These are phyloP conservation scores for Chironomus riparius DNA, from an alignment of 2,888 invertebrate genomes.

Conservation along the genomic window DNA sequence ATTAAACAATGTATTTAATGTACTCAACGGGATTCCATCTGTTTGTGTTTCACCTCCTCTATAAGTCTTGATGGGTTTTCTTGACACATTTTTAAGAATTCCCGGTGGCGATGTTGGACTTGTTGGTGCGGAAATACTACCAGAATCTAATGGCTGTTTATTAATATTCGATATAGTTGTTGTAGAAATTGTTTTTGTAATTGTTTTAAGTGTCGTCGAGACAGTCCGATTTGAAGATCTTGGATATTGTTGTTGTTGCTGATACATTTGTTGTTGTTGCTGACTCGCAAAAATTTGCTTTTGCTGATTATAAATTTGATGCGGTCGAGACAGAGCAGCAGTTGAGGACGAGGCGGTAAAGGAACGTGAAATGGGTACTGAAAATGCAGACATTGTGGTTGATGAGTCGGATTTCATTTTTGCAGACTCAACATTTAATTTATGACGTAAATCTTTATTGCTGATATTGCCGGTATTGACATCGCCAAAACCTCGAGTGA, in stretches of 20 bases:
- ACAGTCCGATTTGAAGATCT: background rate
- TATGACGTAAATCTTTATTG: background rate
- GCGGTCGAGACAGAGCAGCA: background rate
- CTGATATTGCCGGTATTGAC: background rate
- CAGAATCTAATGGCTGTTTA: background rate
- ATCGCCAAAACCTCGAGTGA: constrained; percentile 10
- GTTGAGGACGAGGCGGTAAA: background rate
- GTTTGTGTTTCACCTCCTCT: constrained; percentile 35
- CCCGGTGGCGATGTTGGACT: background rate
- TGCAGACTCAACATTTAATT: background rate
- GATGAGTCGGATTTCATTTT: background rate
- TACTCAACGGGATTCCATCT: constrained; percentile 36
- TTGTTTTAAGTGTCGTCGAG: constrained; percentile 15
- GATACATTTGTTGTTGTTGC: constrained; percentile 39
- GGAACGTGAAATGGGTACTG: background rate
- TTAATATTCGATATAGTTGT: constrained; percentile 7
- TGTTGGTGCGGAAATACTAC: background rate
- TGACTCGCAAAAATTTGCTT: constrained; percentile 36
- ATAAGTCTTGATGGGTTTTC: constrained; percentile 5
- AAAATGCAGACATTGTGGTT: background rate
- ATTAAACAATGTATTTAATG: constrained; percentile 35
- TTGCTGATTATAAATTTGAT: constrained; percentile 25
- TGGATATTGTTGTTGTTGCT: constrained; percentile 28
- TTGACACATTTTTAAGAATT: constrained; percentile 13
- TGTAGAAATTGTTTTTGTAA: constrained; percentile 22